Evolutionary conservation across 2,888 invertebrate species (phyloP).

Genomic region (Coelogynopora nodosa): DNA sequence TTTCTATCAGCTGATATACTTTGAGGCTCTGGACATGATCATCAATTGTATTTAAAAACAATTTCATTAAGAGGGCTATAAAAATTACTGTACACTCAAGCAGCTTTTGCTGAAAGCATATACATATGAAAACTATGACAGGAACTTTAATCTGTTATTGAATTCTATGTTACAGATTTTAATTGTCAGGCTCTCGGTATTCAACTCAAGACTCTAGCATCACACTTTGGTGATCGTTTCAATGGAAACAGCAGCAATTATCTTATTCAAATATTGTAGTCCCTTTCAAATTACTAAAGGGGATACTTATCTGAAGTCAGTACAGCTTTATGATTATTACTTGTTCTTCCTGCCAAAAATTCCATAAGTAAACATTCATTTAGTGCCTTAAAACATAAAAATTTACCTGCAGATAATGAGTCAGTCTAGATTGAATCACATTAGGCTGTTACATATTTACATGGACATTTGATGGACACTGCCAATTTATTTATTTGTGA

Average conservation of each 20-base stretch:
- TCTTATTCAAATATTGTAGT: neutral
- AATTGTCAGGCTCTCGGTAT: neutral
- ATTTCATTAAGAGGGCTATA: neutral
- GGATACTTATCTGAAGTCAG: neutral
- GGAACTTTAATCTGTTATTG: neutral
- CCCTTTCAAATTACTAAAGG: neutral
- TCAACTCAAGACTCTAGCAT: neutral
- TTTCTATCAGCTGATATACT: neutral
- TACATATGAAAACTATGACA: neutral
- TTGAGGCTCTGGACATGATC: neutral
- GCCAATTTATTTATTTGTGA: neutral
- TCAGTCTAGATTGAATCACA: conserved; percentile 3
- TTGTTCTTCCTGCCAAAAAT: neutral
- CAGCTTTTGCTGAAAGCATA: neutral
- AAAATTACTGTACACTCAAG: neutral
- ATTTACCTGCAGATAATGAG: neutral
- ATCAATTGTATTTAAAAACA: too few species aligned
- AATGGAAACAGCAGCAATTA: neutral
- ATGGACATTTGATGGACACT: conserved; percentile 8
- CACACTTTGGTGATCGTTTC: neutral
- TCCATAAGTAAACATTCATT: too few species aligned
- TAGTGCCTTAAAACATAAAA: too few species aligned
- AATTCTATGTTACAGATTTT: neutral
- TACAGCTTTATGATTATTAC: neutral
- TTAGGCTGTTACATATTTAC: conserved; percentile 12